These are phyloP conservation scores for Agrochola lychnidis DNA, from an alignment of 2,888 invertebrate species.

Conservation along the genomic window DNA sequence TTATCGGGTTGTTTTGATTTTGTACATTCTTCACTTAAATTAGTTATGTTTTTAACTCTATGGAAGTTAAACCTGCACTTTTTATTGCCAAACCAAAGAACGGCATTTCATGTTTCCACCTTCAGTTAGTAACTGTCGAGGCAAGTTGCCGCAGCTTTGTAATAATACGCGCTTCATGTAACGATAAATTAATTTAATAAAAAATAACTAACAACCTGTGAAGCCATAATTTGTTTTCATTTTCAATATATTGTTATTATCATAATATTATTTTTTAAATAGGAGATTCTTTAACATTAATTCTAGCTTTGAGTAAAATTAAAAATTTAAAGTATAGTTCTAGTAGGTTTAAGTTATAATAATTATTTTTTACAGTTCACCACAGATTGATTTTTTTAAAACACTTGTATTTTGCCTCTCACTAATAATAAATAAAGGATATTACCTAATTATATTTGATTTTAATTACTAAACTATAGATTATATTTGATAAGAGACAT, in stretches of 20 bases:
- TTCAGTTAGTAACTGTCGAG: constrained; percentile 58
- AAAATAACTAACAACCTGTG: constrained; percentile 68
- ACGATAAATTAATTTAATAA: constrained; percentile 48
- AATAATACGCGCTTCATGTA: constrained; percentile 71
- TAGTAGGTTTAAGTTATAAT: constrained; percentile 73
- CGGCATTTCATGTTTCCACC: constrained; percentile 74
- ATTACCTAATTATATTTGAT: constrained; percentile 72
- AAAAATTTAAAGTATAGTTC: constrained; percentile 58
- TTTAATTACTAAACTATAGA: constrained; percentile 52
- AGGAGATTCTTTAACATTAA: constrained; percentile 60
- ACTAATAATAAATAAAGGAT: constrained; percentile 82
- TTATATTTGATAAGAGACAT: constrained; percentile 7
- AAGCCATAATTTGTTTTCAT: constrained; percentile 67
- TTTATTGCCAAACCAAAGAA: constrained; percentile 80
- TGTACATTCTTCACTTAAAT: constrained; percentile 49
- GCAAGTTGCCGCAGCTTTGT: constrained; percentile 76
- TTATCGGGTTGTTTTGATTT: constrained; percentile 71
- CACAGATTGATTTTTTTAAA: constrained; percentile 65
- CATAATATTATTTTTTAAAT: constrained; percentile 71
- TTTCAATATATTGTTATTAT: constrained; percentile 70
- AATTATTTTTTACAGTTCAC: constrained; percentile 67
- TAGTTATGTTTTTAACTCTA: constrained; percentile 55
- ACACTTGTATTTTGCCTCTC: constrained; percentile 82
- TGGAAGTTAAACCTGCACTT: constrained; percentile 62
- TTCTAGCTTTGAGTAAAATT: constrained; percentile 59